Base-by-base conservation (phyloP, 2,113 vertebrate species). In the Herpetotheres cachinnans region DNA sequence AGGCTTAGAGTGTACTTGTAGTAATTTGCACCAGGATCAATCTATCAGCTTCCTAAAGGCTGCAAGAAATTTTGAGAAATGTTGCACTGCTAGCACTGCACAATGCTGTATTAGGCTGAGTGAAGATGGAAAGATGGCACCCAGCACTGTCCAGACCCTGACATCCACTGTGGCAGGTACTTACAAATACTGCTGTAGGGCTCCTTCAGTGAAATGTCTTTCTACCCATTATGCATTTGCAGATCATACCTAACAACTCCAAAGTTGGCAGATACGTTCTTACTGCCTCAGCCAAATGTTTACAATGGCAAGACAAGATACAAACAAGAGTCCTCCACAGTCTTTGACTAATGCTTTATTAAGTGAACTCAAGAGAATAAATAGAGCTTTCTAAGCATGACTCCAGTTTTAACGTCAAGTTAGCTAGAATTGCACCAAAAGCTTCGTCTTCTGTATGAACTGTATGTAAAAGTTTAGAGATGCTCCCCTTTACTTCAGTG, bases 91-190 rank as follows among this genome's bases (percentile, higher is more conserved):
- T 20, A 29, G 25, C 47, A 16, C 59, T 49, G 54, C 36, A 21
- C 26, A 34, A 17, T 11, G 21, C 27, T 13, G 24, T 5, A 13
- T 47, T 12, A 42, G 26, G 52, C 38, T 44, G 54, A 79, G 50
- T 49, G 54, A 79, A 56, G 36, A 62, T 4, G 19, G 29, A 29
- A 25, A 49, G 21, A 47, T 1, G 3, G 61, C 19, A 80, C 8
- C 54, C 11, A 50, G 42, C 47, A 22, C 42, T 14, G 32, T 26
- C 44, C 63, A 71, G n/a, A 32, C 18, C 32, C 30, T 16, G 30
- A 36, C 38, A 34, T 4, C 14, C 4, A 10, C 0, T 29, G 42
- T 1, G 0, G 9, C 1, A 72, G 13, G 32, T 62, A 44, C 36
- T 73, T 67, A 40, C 0, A 67, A 86, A 52, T 5, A 29, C 47